Base-by-base conservation (phyloP, 2,797 vertebrate species). In the Pantherophis alleghaniensis region DNA sequence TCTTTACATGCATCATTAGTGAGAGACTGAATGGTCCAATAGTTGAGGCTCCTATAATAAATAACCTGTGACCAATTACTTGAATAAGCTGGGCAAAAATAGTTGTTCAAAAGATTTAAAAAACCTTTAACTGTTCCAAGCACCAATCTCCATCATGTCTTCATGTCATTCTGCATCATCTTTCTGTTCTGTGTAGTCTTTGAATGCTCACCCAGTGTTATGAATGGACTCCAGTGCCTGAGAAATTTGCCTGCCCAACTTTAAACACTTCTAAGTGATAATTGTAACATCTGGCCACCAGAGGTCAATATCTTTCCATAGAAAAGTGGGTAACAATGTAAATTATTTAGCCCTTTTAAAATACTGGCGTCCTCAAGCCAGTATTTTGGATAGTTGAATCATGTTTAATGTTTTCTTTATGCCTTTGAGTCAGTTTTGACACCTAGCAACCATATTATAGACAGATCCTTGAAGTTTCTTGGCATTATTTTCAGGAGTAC, bases 261-360 rank as follows among this genome's bases (percentile, higher is more conserved):
- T 83, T 22, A 47, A 47, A 83, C 10, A 42, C 10, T 83, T 24
- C 20, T 47, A 10, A 83, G 42, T 24, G 42, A 60, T 2, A 91
- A 55, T 18, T 96, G 42, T 69, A 61, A 3, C 56, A 0, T 90
- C 53, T 91, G 87, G 86, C 96, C 98, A 96, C 97, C 90, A 91
- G 97, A 94, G 96, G 97, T 96, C 96, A 88, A 87, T 91, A 47
- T 95, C 74, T 90, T 94, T 86, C 96, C 93, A 69, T 32, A 5
- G 87, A 95, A 86, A 88, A 10, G 12, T 16, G 12, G 47, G 26
- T 87, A 56, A 83, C 74, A 83, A 79, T 42, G 69, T 79, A 79
- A 42, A 79, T 42, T 42, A 79, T 83, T 83, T 47, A 5, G 74
- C 37, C 74, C 74, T 42, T 79, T 79, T 42, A 42, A 79, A 79